Base-by-base conservation (phyloP, 2,888 invertebrate species). In the Nomada hirtipes region DNA sequence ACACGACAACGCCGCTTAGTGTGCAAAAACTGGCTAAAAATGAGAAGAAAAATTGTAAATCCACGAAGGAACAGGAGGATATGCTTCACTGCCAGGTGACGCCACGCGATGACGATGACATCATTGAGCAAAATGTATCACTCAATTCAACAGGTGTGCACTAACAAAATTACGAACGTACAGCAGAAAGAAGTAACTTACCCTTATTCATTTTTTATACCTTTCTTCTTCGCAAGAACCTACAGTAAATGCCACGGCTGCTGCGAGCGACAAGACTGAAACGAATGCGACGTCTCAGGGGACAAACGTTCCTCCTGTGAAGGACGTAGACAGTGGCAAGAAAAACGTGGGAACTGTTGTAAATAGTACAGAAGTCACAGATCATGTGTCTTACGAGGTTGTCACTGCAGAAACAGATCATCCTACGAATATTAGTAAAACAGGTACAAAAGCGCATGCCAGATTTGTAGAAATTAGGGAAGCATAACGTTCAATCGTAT, bases 81-180 rank as follows among this genome's bases (percentile, higher is more conserved):
- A 79, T 86, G 86, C 18, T n/a, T 13, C 7, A 36, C 0, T 78
- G 69, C 23, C 2, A 57, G 1, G 76, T 67, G 11, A 26, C 20
- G 2, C 70, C 81, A 4, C 55, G 2, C 0, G 86, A 86, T 13
- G 60, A 76, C 4, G 76, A 76, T 0, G 76, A 81, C 0, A 3
- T 2, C 13, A 47, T 42, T 1, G 68, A 74, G 4, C 52, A 10
- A 10, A 26, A 1, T 47, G 3, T 0, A 47, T 11, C 53, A 0
- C 18, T 36, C n/a, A 77, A 11, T 26, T 2, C 52, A 42, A 55
- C 76, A 70, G 82, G 81, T 76, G 59, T 44, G 9, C 7, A 18
- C 26, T 13, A 75, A 42, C n/a, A n/a, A 57, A 59, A 26, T 55
- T 53, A 29, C 0, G 0, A 18, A 15, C 10, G 20, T 36, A 23